Evolutionary conservation across 2,888 invertebrate genomes (phyloP), one percentile per base, ranked within the genome.

Genomic region (Synanthedon vespiformis): DNA sequence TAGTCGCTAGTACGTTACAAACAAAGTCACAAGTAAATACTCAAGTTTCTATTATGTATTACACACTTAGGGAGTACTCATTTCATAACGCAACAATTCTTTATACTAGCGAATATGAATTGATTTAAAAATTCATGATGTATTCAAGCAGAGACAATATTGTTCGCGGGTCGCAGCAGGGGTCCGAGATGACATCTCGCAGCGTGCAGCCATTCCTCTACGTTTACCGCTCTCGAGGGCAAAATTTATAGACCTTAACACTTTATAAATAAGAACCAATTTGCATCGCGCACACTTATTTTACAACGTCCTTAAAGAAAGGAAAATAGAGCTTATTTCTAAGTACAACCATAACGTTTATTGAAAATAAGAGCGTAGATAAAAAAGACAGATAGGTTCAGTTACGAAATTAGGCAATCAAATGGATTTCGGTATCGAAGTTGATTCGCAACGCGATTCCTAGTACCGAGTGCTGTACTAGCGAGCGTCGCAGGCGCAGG

Each of bases 101-200:
- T 10, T 48, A 22, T 16, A n/a, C n/a, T n/a, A 48, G 48, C 16
- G 73, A 78, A 77, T 79, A 80, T 80, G 80, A 81, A 80, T 81
- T 77, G 78, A 83, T 79, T 81, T 81, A 76, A 78, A 80, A 82
- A 81, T 80, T 83, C 76, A 83, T 76, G 73, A 76, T 77, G 72
- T 77, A 74, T 80, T 80, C 80, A 74, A 73, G 76, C 70, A 77
- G 82, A 82, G 79, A 86, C 86, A 85, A 85, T 85, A 84, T 84
- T 84, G 86, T 86, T 86, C 79, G 73, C 84, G 72, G 74, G 74
- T 68, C 85, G 61, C 86, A 74, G 82, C 80, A 72, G 86, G 85
- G 72, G 74, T 70, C 67, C 79, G 68, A 85, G 85, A 86, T 86
- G 86, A 80, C 86, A 86, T 87, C 86, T 84, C 84, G 69, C 84